These are phyloP conservation scores for Mesocentrotus franciscanus DNA, from an alignment of 53 echinoderm and acorn worm genomes.

Conservation along the genomic window DNA sequence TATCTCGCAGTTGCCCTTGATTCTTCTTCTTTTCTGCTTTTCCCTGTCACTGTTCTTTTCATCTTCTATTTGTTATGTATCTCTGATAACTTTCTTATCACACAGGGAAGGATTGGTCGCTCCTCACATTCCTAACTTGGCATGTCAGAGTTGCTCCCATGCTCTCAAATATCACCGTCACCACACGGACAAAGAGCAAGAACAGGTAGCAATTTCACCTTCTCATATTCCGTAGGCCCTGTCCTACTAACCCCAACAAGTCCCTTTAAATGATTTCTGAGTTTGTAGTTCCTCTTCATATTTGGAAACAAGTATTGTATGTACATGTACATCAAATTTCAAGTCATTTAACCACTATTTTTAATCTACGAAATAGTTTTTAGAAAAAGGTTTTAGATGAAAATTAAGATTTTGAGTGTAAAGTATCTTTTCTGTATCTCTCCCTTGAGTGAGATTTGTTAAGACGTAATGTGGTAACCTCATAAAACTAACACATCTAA, in stretches of 20 bases:
- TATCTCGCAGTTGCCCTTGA: too few relatives aligned
- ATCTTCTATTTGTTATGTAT: background rate
- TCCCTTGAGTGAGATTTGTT: background rate
- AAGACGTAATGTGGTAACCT: too few relatives aligned
- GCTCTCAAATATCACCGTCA: conserved; percentile 71
- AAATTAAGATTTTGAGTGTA: background rate
- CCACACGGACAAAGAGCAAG: conserved; percentile 60
- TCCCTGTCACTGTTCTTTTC: background rate
- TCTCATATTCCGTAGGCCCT: background rate
- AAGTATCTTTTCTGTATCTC: background rate
- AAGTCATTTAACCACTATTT: too few relatives aligned
- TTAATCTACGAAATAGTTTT: background rate
- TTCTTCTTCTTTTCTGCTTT: background rate
- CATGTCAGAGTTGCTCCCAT: conserved; percentile 81
- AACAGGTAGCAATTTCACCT: background rate
- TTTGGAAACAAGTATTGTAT: too few relatives aligned
- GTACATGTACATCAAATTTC: too few relatives aligned
- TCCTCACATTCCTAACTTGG: conserved; percentile 67
- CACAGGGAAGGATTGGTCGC: conserved; percentile 74
- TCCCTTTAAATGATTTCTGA: too few relatives aligned
- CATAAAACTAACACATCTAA: background rate
- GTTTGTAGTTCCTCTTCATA: too few relatives aligned
- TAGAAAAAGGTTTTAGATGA: background rate
- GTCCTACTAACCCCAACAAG: too few relatives aligned
- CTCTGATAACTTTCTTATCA: background rate